Evolutionary conservation across 23 tunicate genomes (phyloP).

Genomic region (Pegea sp.): DNA sequence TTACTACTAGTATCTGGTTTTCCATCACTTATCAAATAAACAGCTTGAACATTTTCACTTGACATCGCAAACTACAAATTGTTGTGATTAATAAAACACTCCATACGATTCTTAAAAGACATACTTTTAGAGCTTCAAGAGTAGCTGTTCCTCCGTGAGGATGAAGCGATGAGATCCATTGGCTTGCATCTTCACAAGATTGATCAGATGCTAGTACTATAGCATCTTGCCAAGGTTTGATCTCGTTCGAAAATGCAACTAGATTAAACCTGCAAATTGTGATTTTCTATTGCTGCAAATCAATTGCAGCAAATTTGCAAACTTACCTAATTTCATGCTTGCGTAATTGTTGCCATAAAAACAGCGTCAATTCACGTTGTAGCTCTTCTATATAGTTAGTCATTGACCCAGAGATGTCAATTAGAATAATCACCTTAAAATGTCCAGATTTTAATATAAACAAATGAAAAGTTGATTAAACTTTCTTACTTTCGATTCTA

Average conservation of each 20-base stretch:
- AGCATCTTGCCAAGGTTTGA: constrained; percentile 49
- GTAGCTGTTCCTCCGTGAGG: constrained; percentile 78
- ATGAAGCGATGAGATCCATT: constrained; percentile 40
- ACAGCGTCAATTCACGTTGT: constrained; percentile 44
- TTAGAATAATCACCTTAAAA: constrained; percentile 30
- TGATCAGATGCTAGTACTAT: constrained; percentile 29
- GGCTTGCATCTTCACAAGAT: constrained; percentile 67
- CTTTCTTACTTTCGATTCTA: constrained; percentile 35
- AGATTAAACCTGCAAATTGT: constrained; percentile 34
- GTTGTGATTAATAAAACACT: too few relatives aligned
- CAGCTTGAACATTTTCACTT: constrained; percentile 29
- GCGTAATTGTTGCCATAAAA: constrained; percentile 71
- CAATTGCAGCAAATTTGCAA: background rate
- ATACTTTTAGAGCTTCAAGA: constrained; percentile 43
- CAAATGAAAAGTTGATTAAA: background rate
- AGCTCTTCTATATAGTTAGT: constrained; percentile 38
- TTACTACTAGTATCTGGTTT: constrained; percentile 77
- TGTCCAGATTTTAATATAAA: background rate
- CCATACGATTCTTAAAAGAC: background rate
- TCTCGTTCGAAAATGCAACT: constrained; percentile 48
- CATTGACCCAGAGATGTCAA: constrained; percentile 84
- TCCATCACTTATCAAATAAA: constrained; percentile 63
- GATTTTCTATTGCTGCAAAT: background rate
- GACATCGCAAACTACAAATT: background rate
- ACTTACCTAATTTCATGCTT: constrained; percentile 24